Evolutionary conservation across 2,888 invertebrate genomes (phyloP).

Genomic region (Agapetus fuscipes): DNA sequence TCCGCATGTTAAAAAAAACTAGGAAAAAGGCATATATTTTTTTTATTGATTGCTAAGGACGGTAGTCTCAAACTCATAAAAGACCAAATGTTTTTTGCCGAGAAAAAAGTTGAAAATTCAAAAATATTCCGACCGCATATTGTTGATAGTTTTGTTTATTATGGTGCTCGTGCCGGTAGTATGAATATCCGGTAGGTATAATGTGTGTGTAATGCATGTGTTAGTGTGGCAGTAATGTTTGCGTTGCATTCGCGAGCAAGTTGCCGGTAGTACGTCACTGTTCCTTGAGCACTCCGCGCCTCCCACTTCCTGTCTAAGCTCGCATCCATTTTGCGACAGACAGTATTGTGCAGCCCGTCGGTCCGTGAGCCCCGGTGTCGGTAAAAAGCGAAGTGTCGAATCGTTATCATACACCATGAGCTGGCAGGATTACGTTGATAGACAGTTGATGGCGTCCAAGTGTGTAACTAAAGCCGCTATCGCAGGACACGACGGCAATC

Average conservation of each 20-base stretch:
- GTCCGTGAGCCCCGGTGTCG: slow-evolving; percentile 13
- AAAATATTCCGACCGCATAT: too few relatives aligned
- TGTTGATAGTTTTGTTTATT: background rate
- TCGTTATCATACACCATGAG: slow-evolving; percentile 57
- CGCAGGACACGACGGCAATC: slow-evolving; percentile 90
- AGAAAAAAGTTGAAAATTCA: too few relatives aligned
- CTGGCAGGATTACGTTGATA: slow-evolving; percentile 98
- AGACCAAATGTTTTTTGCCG: too few relatives aligned
- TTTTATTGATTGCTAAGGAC: too few relatives aligned
- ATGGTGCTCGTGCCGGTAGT: too few relatives aligned
- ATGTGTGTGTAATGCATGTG: background rate
- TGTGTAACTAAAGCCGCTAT: slow-evolving; percentile 93
- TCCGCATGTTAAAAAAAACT: too few relatives aligned
- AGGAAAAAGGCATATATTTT: too few relatives aligned
- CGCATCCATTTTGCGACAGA: slow-evolving; percentile 19
- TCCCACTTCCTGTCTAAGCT: slow-evolving; percentile 16
- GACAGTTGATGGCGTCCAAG: slow-evolving; percentile 90
- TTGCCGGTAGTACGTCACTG: slow-evolving; percentile 17
- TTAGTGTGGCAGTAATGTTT: slow-evolving; percentile 3
- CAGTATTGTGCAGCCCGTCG: slow-evolving; percentile 18
- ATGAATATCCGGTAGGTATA: background rate
- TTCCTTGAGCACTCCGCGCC: background rate
- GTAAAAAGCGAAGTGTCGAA: slow-evolving; percentile 15
- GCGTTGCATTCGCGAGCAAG: slow-evolving; percentile 10
- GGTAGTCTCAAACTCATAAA: too few relatives aligned